A percentile compares a stretch with the other conserved stretches of the same genome.
These are phyloP conservation scores for Rhinichthys klamathensis DNA, from an alignment of 2,113 vertebrate genomes.

Conservation along the genomic window DNA sequence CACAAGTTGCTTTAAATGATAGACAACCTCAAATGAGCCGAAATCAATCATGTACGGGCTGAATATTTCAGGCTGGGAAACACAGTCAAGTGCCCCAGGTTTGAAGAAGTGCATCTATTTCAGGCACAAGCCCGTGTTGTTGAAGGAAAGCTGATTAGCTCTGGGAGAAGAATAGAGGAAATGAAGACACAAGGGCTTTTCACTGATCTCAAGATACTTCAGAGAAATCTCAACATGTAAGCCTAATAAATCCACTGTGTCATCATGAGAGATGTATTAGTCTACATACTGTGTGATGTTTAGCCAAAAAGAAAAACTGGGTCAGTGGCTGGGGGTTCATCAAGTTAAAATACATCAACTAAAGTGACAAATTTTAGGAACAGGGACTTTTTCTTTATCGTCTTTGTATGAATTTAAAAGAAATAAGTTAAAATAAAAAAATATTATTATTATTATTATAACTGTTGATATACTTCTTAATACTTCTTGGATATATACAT, in stretches of 20 bases:
- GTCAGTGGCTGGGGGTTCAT: neutral
- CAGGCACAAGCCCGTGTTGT: neutral
- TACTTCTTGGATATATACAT: no score
- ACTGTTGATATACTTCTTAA: no score
- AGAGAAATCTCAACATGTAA: neutral
- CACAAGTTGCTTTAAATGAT: neutral
- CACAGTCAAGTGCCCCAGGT: neutral
- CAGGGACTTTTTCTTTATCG: neutral
- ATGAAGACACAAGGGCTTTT: conserved; percentile 6
- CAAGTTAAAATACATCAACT: neutral
- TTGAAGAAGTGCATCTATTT: conserved; percentile 42
- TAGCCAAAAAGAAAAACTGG: neutral
- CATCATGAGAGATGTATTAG: conserved; percentile 7
- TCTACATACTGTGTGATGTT: neutral
- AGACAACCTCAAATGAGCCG: neutral
- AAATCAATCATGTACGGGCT: neutral
- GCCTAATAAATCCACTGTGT: conserved; percentile 5
- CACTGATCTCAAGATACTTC: conserved; percentile 9
- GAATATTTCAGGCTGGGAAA: neutral
- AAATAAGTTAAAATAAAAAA: no score
- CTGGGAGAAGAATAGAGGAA: neutral
- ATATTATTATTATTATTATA: no score
- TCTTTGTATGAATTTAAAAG: neutral
- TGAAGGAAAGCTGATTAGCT: conserved; percentile 10
- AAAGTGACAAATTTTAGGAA: neutral